These are phyloP conservation scores for Scaptomyza hsui DNA, from an alignment of 1,140 invertebrate genomes.

Conservation along the genomic window DNA sequence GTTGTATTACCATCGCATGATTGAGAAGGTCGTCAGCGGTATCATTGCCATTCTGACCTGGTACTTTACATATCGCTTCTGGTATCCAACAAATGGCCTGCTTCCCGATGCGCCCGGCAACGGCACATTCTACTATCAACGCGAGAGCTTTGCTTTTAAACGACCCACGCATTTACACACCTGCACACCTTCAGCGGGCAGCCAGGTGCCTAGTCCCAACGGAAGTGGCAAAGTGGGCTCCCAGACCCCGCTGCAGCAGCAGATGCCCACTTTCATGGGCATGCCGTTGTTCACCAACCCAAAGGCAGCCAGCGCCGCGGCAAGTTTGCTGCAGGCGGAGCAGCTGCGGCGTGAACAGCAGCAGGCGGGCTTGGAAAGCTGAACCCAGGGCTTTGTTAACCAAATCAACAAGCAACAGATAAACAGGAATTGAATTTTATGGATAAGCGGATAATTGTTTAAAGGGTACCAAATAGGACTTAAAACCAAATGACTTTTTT, in stretches of 20 bases:
- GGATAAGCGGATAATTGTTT: constrained; percentile 10
- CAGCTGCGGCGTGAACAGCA: constrained; percentile 35
- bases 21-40: constrained; percentile 96
- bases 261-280: constrained; percentile 89
- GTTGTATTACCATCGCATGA: constrained; percentile 97
- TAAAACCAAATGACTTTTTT: constrained; percentile 29
- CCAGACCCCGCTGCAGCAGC: constrained; percentile 27
- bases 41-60: constrained; percentile 93
- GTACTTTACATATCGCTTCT: constrained; percentile 95
- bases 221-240: constrained; percentile 25
- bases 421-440: constrained; percentile 65
- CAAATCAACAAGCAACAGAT: background rate
- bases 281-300: constrained; percentile 87
- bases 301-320: constrained; percentile 50
- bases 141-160: constrained; percentile 64
- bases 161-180: constrained; percentile 63
- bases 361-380: constrained; percentile 44
- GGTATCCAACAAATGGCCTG: constrained; percentile 88
- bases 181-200: constrained; percentile 4
- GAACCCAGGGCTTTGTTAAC: constrained; percentile 4
- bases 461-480: constrained; percentile 37
- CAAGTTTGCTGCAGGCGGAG: constrained; percentile 50
- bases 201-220: constrained; percentile 41
- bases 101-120: constrained; percentile 90
- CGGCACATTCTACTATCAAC: constrained; percentile 91